Base-by-base conservation (phyloP, 2,113 vertebrate genomes). In the Lamprotornis superbus region DNA sequence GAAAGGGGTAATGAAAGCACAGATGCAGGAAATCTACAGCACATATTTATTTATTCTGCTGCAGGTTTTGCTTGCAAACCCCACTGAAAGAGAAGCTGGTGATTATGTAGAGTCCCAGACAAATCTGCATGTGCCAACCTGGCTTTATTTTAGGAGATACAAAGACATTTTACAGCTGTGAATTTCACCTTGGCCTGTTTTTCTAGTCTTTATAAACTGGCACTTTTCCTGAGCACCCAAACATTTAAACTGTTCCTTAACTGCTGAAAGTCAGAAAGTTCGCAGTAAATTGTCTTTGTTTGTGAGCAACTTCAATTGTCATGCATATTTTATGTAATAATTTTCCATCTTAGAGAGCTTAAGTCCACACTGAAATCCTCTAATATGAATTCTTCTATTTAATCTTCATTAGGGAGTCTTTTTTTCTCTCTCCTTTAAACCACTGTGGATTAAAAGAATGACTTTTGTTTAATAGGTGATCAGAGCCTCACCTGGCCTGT, bases 401-500 rank as follows among this genome's bases (percentile, higher is more conserved):
- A 75, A 28, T 39, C 65, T 80, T 77, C 5, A 6, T 42, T 47
- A 83, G 35, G 18, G 50, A 83, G 33, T 17, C 18, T 31, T 63
- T 69, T 57, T 61, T 30, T 50, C 65, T 50, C 33, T 90, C 37
- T 74, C 22, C 67, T 89, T 93, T 80, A 88, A 95, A 90, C 21
- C 64, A 3, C 20, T 37, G 42, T 40, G 82, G 49, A 86, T 95
- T 93, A 80, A 87, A 96, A 90, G 47, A 95, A 90, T 94, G 79
- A 8, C 74, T 94, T 95, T 87, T 93, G 55, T 95, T 91, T 83
- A 22, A n/a, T 37, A 30, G 2, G 15, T 74, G 82, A 79, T 84
- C 73, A 77, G 87, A 93, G 87, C 8, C 67, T 91, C 82, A 83
- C 92, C 92, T 94, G 78, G 81, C 78, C 84, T 87, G 84, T 67